phyloP scores from a whole-genome alignment of 1,140 invertebrate genomes.

The Drosophila serrata region DNA sequence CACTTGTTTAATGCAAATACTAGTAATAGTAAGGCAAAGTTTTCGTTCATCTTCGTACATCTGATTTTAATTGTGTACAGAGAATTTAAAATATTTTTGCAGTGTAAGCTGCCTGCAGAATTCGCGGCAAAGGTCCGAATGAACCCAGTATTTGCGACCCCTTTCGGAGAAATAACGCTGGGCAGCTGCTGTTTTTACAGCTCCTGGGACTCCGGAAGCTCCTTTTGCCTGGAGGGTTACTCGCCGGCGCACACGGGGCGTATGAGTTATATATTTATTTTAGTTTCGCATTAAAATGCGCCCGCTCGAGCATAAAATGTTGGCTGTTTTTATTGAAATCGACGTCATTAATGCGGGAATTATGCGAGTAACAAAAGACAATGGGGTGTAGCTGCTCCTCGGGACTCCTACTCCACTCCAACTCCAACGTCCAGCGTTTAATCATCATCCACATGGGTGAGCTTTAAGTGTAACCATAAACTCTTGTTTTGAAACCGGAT shows the following conservation, averaged over 20 bases:
- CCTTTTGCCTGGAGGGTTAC: conserved; percentile 13
- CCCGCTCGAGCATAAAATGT: conserved; percentile 54
- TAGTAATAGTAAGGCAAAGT: neutral
- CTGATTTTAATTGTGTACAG: no score
- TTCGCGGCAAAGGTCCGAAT: conserved; percentile 19
- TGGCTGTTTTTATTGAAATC: conserved; percentile 63
- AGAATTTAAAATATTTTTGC: neutral
- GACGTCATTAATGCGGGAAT: conserved; percentile 60
- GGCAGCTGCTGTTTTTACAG: conserved; percentile 52
- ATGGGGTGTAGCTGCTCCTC: conserved; percentile 14
- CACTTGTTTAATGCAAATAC: neutral
- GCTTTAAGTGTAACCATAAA: conserved; percentile 62
- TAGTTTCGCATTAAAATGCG: conserved; percentile 63
- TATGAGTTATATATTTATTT: conserved; percentile 65
- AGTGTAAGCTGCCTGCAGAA: conserved; percentile 21
- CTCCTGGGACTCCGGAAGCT: conserved; percentile 16
- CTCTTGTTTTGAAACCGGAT: conserved; percentile 66
- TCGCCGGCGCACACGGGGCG: conserved; percentile 43
- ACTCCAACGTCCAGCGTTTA: conserved; percentile 17
- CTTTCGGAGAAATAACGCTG: conserved; percentile 42
- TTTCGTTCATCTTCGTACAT: rapidly evolving
- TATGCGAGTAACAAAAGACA: conserved; percentile 35
- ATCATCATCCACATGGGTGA: conserved; percentile 57
- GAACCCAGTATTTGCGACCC: conserved; percentile 30
- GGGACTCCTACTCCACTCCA: neutral